These are phyloP conservation scores for Parnassius apollo DNA, from an alignment of 2,888 invertebrate species.

Conservation along the genomic window DNA sequence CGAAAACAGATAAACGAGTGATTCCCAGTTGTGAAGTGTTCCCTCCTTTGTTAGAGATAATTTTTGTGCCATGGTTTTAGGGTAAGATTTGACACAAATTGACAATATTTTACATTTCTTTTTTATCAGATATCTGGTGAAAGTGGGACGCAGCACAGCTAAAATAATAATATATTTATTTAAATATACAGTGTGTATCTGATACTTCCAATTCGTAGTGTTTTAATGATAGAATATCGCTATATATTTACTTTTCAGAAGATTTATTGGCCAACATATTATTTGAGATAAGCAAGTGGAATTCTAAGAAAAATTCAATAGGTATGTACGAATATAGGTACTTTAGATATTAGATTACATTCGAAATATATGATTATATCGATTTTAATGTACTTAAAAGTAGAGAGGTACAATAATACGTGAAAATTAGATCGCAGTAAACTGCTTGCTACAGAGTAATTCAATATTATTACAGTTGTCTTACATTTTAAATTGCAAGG, in stretches of 20 bases:
- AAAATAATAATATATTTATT: slow-evolving; percentile 4
- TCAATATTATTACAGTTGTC: slow-evolving; percentile 46
- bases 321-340: slow-evolving; percentile 35
- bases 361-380: slow-evolving; percentile 46
- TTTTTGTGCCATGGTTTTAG: slow-evolving; percentile 78
- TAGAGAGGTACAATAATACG: slow-evolving; percentile 41
- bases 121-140: slow-evolving; percentile 23
- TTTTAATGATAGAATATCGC: slow-evolving; percentile 42
- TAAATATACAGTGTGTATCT: slow-evolving; percentile 15
- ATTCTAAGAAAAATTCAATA: slow-evolving; percentile 56
- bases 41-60: slow-evolving; percentile 77
- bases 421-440: slow-evolving; percentile 43
- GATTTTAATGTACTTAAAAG: slow-evolving; percentile 64
- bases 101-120: slow-evolving; percentile 67
- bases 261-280: slow-evolving; percentile 71
- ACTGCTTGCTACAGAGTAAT: slow-evolving; percentile 52
- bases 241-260: slow-evolving; percentile 70
- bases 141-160: slow-evolving; percentile 12
- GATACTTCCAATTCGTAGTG: slow-evolving; percentile 23
- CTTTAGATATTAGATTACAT: slow-evolving; percentile 55
- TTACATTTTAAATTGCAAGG: slow-evolving; percentile 59
- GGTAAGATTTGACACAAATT: slow-evolving; percentile 65
- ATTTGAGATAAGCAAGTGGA: slow-evolving; percentile 65
- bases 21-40: slow-evolving; percentile 74
- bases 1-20: slow-evolving; percentile 49